Evolutionary conservation across 2,888 invertebrate genomes (phyloP).

Genomic region (Mantis religiosa): DNA sequence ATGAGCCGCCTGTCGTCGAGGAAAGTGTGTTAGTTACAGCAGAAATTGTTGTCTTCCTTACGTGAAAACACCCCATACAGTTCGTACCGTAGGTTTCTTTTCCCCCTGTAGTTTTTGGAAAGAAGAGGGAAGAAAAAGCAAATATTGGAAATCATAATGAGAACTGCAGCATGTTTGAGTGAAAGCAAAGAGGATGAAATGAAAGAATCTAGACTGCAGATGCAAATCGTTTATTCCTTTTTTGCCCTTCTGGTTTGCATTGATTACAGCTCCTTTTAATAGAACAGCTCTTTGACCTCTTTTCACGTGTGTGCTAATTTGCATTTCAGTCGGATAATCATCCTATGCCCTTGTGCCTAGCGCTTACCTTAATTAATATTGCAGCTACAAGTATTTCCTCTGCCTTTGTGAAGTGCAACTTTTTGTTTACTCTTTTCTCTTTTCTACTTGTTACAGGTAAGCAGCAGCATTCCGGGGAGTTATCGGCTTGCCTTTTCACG

Average conservation of each 20-base stretch:
- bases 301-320: neutral
- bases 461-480: neutral
- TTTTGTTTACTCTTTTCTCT: neutral
- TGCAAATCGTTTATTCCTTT: neutral
- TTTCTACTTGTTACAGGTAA: neutral
- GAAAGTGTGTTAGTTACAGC: no score
- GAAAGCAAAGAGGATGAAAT: neutral
- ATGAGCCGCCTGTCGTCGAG: no score
- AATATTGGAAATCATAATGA: neutral
- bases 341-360: neutral
- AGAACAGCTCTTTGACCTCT: neutral
- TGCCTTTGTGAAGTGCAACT: neutral
- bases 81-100: no score
- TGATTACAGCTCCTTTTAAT: neutral
- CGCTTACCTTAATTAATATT: neutral
- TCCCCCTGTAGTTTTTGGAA: no score
- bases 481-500: neutral
- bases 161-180: neutral
- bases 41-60: no score
- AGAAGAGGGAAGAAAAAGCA: neutral
- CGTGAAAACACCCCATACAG: no score
- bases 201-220: neutral
- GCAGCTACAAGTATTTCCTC: no score
- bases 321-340: neutral
- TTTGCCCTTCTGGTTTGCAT: neutral